phyloP scores from a whole-genome alignment of 2,113 vertebrate species.

The Pachycephala philippinensis region DNA sequence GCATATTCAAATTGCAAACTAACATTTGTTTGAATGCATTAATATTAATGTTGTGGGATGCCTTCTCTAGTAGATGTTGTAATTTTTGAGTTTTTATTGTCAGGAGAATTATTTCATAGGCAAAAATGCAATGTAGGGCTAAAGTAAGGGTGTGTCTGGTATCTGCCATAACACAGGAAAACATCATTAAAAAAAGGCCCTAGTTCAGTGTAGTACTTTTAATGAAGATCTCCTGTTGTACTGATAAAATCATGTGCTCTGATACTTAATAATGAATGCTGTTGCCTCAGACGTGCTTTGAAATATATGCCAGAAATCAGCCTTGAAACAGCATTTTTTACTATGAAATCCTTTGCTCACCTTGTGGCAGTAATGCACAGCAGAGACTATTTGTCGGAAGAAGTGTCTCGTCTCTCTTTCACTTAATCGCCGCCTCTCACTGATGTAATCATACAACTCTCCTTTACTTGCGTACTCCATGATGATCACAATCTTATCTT shows the following conservation, averaged over 20 bases:
- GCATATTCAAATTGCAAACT: not conserved
- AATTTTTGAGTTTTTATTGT: not conserved
- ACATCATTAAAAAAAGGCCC: not conserved
- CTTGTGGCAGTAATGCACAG: constrained; percentile 97
- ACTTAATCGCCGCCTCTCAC: constrained; percentile 85
- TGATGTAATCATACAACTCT: constrained; percentile 97
- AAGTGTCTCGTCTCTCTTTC: constrained; percentile 95
- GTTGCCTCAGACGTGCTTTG: not conserved
- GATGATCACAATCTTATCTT: constrained; percentile 98
- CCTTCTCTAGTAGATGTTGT: not conserved
- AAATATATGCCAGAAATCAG: not conserved
- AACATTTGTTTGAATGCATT: not conserved
- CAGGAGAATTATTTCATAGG: not conserved
- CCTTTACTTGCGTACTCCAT: constrained; percentile 95
- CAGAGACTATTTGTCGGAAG: constrained; percentile 96
- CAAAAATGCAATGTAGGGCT: not conserved
- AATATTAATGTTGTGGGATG: not conserved
- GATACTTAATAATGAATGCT: not conserved
- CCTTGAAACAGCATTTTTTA: not conserved
- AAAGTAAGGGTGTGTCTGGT: not conserved
- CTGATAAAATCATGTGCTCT: not conserved
- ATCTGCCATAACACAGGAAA: not conserved
- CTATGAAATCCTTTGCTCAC: constrained; percentile 56
- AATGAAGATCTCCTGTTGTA: not conserved
- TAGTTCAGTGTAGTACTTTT: not conserved